Evolutionary conservation across 2,888 invertebrate species (phyloP).

Genomic region (Mesorhabditis spiculigera): DNA sequence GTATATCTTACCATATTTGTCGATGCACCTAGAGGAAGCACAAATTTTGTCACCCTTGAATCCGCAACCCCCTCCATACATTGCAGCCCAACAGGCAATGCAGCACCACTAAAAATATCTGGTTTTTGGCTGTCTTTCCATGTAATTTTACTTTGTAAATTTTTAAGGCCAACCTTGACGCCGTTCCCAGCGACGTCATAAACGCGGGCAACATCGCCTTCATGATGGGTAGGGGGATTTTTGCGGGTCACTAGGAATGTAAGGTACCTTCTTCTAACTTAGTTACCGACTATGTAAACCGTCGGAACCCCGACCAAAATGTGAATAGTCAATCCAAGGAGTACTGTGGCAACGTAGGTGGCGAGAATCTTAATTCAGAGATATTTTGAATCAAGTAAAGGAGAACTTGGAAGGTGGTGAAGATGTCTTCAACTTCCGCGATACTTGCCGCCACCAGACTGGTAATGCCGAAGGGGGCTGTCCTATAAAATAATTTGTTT

Average conservation of each 20-base stretch:
- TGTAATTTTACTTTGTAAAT: not conserved
- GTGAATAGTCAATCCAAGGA: not conserved
- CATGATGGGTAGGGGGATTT: constrained; percentile 36
- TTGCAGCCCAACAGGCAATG: constrained; percentile 69
- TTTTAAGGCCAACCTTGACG: constrained; percentile 65
- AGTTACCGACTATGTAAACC: not conserved
- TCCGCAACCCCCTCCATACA: constrained; percentile 70
- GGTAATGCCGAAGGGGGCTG: not conserved
- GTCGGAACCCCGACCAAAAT: not conserved
- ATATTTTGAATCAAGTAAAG: not conserved
- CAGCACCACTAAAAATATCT: constrained; percentile 64
- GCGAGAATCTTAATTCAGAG: not conserved
- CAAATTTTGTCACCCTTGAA: constrained; percentile 68
- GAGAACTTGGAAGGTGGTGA: not conserved
- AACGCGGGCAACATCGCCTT: constrained; percentile 69
- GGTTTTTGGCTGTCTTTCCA: not conserved
- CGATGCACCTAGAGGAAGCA: constrained; percentile 63
- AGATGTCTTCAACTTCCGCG: not conserved
- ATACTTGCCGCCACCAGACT: not conserved
- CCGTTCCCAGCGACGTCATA: constrained; percentile 69
- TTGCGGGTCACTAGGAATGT: constrained; percentile 63
- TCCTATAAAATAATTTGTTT: not conserved
- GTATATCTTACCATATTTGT: constrained; percentile 74
- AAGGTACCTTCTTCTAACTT: not conserved
- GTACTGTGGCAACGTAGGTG: not conserved